phyloP scores from a whole-genome alignment of 2,797 vertebrate genomes.

The Margarornis squamiger region DNA sequence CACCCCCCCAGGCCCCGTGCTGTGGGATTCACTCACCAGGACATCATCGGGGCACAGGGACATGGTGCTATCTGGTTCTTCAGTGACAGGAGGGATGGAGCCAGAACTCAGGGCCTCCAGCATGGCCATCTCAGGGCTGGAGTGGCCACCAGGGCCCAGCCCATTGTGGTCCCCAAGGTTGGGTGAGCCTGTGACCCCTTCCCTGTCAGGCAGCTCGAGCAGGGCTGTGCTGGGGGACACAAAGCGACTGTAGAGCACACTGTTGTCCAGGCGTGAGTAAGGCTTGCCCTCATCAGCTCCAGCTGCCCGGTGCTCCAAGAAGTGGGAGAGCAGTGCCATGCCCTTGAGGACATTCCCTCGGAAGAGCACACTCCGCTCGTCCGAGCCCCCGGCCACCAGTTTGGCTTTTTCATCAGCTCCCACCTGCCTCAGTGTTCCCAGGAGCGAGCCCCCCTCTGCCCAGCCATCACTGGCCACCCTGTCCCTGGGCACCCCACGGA shows the following conservation, averaged over 20 bases:
- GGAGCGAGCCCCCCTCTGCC: conserved; percentile 51
- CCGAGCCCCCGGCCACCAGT: neutral
- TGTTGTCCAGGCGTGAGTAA: conserved; percentile 86
- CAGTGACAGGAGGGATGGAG: neutral
- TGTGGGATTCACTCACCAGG: neutral
- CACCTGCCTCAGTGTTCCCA: conserved; percentile 77
- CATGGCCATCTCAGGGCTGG: neutral
- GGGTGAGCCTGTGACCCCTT: neutral
- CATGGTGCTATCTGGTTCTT: neutral
- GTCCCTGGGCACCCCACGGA: neutral
- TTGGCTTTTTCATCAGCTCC: conserved; percentile 5
- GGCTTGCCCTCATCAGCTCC: neutral
- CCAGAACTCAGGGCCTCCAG: neutral
- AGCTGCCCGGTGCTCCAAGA: conserved; percentile 53
- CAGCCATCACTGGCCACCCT: neutral
- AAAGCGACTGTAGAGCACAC: conserved; percentile 83
- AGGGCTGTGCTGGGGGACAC: neutral
- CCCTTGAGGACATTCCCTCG: conserved; percentile 62
- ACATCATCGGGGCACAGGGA: accelerated
- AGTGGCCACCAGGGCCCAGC: conserved; percentile 51
- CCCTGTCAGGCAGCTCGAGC: neutral
- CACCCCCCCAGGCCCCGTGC: accelerated
- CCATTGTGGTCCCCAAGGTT: neutral
- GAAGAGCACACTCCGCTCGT: conserved; percentile 45
- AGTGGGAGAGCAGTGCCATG: conserved; percentile 60